phyloP scores from a whole-genome alignment of 2,888 invertebrate species.

The Hirtodrosophila histrioides region DNA sequence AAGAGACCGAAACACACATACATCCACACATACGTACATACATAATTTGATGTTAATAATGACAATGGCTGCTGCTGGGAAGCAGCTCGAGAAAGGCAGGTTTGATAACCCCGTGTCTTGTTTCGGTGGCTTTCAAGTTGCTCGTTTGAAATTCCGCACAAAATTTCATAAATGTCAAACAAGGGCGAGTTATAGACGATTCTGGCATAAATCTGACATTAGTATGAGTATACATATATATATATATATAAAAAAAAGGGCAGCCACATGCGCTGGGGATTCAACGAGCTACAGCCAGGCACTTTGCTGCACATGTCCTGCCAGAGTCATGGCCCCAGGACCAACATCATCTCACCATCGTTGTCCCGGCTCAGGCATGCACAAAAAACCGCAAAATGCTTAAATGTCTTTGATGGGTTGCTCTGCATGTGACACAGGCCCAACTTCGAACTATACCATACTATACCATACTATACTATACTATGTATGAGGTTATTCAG shows the following conservation, averaged over 20 bases:
- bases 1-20: constrained; percentile 24
- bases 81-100: constrained; percentile 38
- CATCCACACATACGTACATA: constrained; percentile 22
- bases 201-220: constrained; percentile 53
- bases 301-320: constrained; percentile 62
- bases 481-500: not conserved
- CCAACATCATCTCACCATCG: not conserved
- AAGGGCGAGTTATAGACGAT: constrained; percentile 40
- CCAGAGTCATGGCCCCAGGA: constrained; percentile 25
- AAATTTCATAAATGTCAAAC: constrained; percentile 75
- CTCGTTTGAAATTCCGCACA: constrained; percentile 63
- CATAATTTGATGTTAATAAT: constrained; percentile 38
- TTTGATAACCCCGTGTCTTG: constrained; percentile 62
- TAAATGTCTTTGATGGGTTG: constrained; percentile 80
- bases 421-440: constrained; percentile 25
- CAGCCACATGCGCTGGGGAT: constrained; percentile 48
- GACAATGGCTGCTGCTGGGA: constrained; percentile 9
- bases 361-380: constrained; percentile 41
- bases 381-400: constrained; percentile 75
- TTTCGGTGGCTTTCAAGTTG: constrained; percentile 55
- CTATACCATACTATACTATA: constrained; percentile 6
- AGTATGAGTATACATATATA: constrained; percentile 14
- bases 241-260: constrained; percentile 24
- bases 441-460: constrained; percentile 12
- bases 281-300: constrained; percentile 14